These are phyloP conservation scores for Erynnis tages DNA, from an alignment of 2,888 invertebrate species.

Conservation along the genomic window DNA sequence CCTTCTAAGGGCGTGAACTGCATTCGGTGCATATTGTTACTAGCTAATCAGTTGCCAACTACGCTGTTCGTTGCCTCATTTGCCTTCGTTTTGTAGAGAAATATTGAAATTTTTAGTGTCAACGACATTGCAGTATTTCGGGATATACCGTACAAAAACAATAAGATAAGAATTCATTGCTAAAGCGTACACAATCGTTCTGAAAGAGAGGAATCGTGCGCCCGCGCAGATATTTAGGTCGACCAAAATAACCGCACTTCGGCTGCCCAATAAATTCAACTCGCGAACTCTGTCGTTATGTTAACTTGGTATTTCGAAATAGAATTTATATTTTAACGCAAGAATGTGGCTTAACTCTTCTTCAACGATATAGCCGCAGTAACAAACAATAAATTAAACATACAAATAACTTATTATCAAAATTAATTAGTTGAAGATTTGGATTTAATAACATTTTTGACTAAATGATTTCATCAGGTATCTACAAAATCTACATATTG, in stretches of 20 bases:
- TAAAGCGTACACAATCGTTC: constrained; percentile 4
- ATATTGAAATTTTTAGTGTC: background rate
- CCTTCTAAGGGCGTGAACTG: constrained; percentile 64
- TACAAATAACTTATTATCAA: too few species aligned
- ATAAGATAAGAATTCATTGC: background rate
- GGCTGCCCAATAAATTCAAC: constrained; percentile 49
- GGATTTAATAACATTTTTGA: too few species aligned
- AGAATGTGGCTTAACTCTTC: constrained; percentile 6
- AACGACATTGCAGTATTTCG: background rate
- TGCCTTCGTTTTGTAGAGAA: constrained; percentile 3
- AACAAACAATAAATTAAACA: background rate
- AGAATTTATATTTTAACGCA: constrained; percentile 7
- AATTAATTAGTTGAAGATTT: too few species aligned
- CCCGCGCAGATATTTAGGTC: constrained; percentile 74
- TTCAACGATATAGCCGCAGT: background rate
- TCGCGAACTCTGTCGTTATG: constrained; percentile 36
- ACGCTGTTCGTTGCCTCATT: constrained; percentile 12
- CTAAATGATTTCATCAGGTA: too few species aligned
- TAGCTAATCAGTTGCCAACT: constrained; percentile 41
- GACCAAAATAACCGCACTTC: constrained; percentile 69
- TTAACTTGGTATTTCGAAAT: constrained; percentile 27
- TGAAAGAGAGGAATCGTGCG: constrained; percentile 41
- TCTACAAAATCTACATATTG: too few species aligned
- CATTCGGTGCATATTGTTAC: constrained; percentile 47
- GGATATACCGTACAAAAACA: background rate